These are phyloP conservation scores for Brachypteracias leptosomus DNA, from an alignment of 2,113 vertebrate genomes.

Conservation along the genomic window DNA sequence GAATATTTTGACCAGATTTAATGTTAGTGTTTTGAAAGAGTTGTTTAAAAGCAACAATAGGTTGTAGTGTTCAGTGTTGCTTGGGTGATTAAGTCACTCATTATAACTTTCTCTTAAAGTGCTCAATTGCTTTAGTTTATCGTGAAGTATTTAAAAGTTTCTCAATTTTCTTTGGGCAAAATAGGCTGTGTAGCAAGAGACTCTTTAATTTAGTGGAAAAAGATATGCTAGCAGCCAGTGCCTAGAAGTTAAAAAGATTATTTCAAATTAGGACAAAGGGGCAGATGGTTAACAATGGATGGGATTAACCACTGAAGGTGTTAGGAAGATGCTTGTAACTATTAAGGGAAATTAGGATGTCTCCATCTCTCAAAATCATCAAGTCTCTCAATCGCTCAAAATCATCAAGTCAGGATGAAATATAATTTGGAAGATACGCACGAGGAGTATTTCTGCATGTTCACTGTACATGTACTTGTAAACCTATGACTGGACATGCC, in stretches of 20 bases:
- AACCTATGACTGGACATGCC: rapidly evolving
- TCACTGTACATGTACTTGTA: neutral
- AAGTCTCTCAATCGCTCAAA: neutral
- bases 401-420: neutral
- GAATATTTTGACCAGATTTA: neutral
- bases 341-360: neutral
- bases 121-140: neutral
- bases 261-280: neutral
- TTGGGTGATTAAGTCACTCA: neutral
- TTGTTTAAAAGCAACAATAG: neutral
- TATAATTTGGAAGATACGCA: neutral
- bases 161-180: neutral
- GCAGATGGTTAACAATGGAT: neutral
- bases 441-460: neutral
- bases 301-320: neutral
- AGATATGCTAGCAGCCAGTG: neutral
- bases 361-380: neutral
- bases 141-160: neutral
- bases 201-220: neutral
- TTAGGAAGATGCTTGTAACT: neutral
- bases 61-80: neutral
- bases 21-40: neutral
- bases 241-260: neutral
- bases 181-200: neutral
- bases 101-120: neutral